Base-by-base conservation (phyloP, 2,797 vertebrate genomes). In the Sebastes nivosus region DNA sequence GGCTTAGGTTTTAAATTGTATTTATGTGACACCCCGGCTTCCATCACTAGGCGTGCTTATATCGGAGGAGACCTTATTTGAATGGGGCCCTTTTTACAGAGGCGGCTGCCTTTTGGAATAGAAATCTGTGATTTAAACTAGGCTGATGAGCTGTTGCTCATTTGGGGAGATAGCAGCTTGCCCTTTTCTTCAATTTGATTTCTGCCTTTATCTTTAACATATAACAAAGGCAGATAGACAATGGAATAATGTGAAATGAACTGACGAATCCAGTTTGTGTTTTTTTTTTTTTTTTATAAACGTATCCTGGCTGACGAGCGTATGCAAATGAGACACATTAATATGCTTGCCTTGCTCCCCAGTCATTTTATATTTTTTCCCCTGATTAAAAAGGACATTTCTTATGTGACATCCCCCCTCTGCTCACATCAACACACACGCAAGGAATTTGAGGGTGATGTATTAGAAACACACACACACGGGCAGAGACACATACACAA, bases 211-310 rank as follows among this genome's bases (percentile, higher is more conserved):
- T 96, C 96, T 96, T 95, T 95, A 95, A 94, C 94, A 95, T 95
- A 95, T 95, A 95, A 96, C 95, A 96, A 96, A 95, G 95, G 94
- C 95, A 95, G 95, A 96, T 93, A 96, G 95, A 96, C 95, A 96
- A 96, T 95, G 93, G 94, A 95, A 95, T 95, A 94, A 93, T 95
- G 93, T 95, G 94, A 95, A 96, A 95, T 95, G 95, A 95, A 96
- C 94, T 95, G 95, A 96, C 92, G 81, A 95, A 96, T 95, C 93
- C 94, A 94, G 92, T 95, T 95, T 95, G 93, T 95, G 93, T 91
- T 90, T 94, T 64, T 65, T 65, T 50, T 38, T 14, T 42, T 54
- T 55, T 55, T 91, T 89, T 90, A 93, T 86, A 89, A 95, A 95
- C 93, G 92, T 95, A 95, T 94, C 94, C 94, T 94, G 93, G 91